Conservation (phyloP, 2,113 vertebrate species). For the Heloderma charlesbogerti region DNA sequence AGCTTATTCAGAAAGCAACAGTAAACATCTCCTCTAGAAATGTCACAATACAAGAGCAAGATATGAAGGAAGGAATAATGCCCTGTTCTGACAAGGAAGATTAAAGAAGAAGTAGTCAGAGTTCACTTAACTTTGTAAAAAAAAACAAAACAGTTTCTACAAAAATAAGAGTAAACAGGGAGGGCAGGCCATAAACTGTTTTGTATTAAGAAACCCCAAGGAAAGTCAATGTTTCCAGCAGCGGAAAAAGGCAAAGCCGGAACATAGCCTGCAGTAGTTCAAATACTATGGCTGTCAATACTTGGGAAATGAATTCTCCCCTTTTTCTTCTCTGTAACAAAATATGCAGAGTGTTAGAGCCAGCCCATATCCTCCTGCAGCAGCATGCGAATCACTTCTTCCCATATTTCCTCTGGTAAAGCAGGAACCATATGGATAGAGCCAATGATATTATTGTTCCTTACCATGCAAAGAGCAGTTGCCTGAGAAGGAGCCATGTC, state of each 20-base stretch:
- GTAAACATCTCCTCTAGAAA: background rate
- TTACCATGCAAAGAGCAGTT: background rate
- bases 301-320: background rate
- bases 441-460: no score
- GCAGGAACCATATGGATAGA: background rate
- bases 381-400: background rate
- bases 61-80: background rate
- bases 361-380: background rate
- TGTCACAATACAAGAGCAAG: fast-evolving
- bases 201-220: background rate
- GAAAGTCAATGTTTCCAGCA: background rate
- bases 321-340: background rate
- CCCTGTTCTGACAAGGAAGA: background rate
- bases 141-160: background rate
- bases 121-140: background rate
- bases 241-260: background rate
- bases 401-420: background rate
- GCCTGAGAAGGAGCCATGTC: background rate
- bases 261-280: background rate
- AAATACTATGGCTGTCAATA: background rate
- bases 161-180: conserved; percentile 9
- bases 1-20: background rate
- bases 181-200: background rate
- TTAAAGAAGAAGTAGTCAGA: background rate
- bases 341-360: background rate